Base-by-base conservation (phyloP, 2,113 vertebrate genomes). In the Athene cunicularia region DNA sequence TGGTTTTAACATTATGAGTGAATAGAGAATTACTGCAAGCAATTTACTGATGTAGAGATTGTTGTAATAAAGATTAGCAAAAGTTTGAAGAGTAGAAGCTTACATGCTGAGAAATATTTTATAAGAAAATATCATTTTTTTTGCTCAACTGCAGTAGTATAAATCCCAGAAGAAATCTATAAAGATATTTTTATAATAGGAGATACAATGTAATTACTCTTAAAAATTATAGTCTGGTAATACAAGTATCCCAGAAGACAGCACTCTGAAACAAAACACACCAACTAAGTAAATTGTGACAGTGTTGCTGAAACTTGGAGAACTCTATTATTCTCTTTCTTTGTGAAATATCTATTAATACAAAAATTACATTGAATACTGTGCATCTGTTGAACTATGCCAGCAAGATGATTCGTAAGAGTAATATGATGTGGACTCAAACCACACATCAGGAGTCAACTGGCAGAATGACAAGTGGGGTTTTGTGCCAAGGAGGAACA, bases 391-490 rank as follows among this genome's bases (percentile, higher is more conserved):
- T 86, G 37, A 95, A 39, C 33, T 43, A 21, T 64, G 14, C 76
- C 16, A 73, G 19, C 27, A 82, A 81, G 76, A 83, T 74, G 32
- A 91, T 92, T 60, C n/a, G 87, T 88, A 74, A 80, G 70, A 95
- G 59, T 35, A 72, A 68, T 53, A 63, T 21, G 62, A 58, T 81
- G 12, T 26, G 66, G 23, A 58, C 68, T 92, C 50, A 96, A 83
- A 47, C 2, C 35, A 47, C 37, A 41, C 49, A 86, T 92, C 59
- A 79, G 22, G 43, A 77, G 39, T 76, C 32, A 91, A 77, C 49
- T 91, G 58, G 74, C 39, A 88, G 86, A 95, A 92, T 39, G 90
- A 93, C 79, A 95, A 92, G 58, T 59, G 43, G 32, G 47, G 32
- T 10, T 92, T 79, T 58, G 19, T 94, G 52, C 32, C 77, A 96